phyloP scores from a whole-genome alignment of 1,140 invertebrate species.

The Drosophila saltans region DNA sequence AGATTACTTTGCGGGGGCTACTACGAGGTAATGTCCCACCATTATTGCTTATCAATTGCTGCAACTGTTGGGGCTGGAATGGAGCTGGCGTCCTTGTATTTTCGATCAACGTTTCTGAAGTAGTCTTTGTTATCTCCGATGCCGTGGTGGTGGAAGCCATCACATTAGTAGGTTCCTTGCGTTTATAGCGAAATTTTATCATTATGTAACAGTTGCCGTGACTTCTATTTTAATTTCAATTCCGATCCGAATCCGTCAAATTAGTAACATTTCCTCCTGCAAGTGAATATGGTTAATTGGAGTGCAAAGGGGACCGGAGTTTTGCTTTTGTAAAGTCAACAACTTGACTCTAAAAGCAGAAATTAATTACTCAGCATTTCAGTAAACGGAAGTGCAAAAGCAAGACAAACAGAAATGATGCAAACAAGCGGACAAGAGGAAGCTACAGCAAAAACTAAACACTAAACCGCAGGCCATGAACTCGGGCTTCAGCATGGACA shows the following conservation, averaged over 20 bases:
- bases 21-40: constrained; percentile 71
- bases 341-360: constrained; percentile 12
- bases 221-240: background rate
- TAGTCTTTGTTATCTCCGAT: background rate
- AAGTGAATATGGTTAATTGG: background rate
- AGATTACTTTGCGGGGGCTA: constrained; percentile 65
- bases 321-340: constrained; percentile 2
- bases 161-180: constrained; percentile 84
- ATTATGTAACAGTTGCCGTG: constrained; percentile 64
- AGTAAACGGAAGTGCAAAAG: constrained; percentile 36
- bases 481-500: constrained; percentile 17
- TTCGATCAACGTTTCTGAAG: no score
- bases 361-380: constrained; percentile 15
- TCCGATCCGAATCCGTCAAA: background rate
- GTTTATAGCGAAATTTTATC: constrained; percentile 87
- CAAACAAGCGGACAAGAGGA: background rate
- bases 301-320: background rate
- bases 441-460: background rate
- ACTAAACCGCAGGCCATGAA: background rate
- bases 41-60: constrained; percentile 74
- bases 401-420: constrained; percentile 16
- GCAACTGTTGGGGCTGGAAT: constrained; percentile 56
- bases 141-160: constrained; percentile 24
- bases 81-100: constrained; percentile 50
- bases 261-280: background rate